phyloP scores from a whole-genome alignment of 2,888 invertebrate species.

The Eristalinus sepulchralis region DNA sequence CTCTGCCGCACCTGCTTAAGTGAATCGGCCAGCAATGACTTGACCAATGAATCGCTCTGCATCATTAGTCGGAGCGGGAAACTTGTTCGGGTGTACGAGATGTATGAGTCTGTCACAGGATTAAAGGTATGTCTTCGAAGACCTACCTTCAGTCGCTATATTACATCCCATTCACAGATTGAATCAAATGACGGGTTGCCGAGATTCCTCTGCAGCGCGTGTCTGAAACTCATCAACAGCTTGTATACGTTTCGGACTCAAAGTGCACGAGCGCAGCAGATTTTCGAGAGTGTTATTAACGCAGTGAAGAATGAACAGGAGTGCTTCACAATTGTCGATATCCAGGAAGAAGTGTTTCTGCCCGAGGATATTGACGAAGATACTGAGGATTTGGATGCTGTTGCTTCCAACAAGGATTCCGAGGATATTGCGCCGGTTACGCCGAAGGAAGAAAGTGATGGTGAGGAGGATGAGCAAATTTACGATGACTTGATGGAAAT shows the following conservation, averaged over 20 bases:
- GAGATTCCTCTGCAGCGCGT: constrained; percentile 42
- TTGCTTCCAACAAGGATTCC: background rate
- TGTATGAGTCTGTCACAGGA: constrained; percentile 47
- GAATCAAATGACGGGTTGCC: constrained; percentile 32
- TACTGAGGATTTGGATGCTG: background rate
- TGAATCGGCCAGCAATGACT: constrained; percentile 46
- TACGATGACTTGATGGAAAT: constrained; percentile 21
- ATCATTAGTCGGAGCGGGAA: constrained; percentile 33
- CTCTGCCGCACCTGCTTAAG: constrained; percentile 52
- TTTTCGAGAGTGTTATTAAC: constrained; percentile 1
- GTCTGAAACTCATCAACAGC: constrained; percentile 32
- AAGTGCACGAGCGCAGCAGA: constrained; percentile 27
- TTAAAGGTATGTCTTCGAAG: constrained; percentile 18
- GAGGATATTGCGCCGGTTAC: background rate
- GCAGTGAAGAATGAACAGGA: background rate
- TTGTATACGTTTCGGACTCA: constrained; percentile 31
- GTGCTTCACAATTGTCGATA: background rate
- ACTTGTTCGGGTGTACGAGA: constrained; percentile 39
- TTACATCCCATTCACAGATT: background rate
- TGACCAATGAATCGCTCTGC: constrained; percentile 38
- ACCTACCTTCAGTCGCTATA: background rate
- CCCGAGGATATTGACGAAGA: background rate
- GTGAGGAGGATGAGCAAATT: background rate
- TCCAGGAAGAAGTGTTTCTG: background rate
- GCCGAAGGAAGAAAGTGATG: background rate